Evolutionary conservation across 2,888 invertebrate species (phyloP), one percentile per base, ranked within the genome.

Genomic region (Rotaria sp.): DNA sequence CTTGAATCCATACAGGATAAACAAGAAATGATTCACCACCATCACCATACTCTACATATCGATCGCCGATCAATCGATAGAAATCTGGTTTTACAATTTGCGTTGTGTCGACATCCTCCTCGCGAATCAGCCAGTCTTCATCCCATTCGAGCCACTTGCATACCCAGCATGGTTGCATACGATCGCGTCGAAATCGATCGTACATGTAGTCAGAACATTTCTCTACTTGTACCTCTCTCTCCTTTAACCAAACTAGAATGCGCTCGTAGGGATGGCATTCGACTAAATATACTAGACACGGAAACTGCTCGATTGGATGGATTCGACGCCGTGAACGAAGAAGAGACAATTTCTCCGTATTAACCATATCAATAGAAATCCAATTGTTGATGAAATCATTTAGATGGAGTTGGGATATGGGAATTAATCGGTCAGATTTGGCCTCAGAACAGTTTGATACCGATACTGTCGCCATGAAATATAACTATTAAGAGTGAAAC

Each of bases 1-100:
- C 75, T 24, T 80, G 38, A n/a, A 80, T 45, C 75, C 75, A 80
- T 41, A 80, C 45, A 7, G 75, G 75, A 80, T 80, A 80, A 24
- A 45, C 45, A 15, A 80, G 75, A 41, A 10, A 38, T 26, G 75
- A 30, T 15, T 2, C 1, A 24, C 75, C 75, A 45, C 45, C 45
- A 80, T 80, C 75, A 41, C 75, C 75, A 45, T 30, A 80, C 26
- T 80, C 41, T 10, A 80, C 38, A 26, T 24, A 26, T 41, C 45
- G 41, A 45, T 80, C 75, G 15, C 75, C 75, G 26, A 26, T 11
- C 2, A 80, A 26, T 8, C 75, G 41, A 26, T 80, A 80, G 21
- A 80, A 45, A 45, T 80, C 26, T 24, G 67, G 30, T 30, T 18
- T 67, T 35, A 11, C 15, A 30, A 18, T 35, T 67, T 35, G 3